Evolutionary conservation across 2,888 invertebrate genomes (phyloP), one percentile per base, ranked within the genome.

Genomic region (Itoplectis maculator): DNA sequence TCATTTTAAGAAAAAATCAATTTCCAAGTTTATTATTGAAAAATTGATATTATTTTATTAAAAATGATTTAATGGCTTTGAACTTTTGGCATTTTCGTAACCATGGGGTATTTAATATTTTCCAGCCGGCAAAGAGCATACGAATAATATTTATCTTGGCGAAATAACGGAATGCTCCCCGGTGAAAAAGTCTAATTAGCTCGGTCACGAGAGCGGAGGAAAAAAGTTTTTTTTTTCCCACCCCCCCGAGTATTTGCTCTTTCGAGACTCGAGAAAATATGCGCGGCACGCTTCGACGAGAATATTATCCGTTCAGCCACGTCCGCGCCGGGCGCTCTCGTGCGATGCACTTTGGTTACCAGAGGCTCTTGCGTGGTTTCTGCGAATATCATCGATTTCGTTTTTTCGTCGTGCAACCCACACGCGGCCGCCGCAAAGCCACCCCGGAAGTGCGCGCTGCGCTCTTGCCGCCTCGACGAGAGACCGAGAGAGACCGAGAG

Each of bases 341-440:
- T 56, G 40, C 18, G 18, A 59, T 66, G 75, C 45, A 76, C 18
- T 59, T 70, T 47, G 68, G 23, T 11, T n/a, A 54, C 65, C 20
- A 15, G 42, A 23, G 47, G 18, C 20, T 59, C 37, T 68, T 37
- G 56, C n/a, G 49, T 13, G 20, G 45, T 68, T 68, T 68, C 35
- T 59, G 15, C 37, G 59, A 59, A 76, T 76, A 76, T 76, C 15
- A 76, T 76, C 68, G 76, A 59, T 63, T n/a, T n/a, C n/a, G n/a
- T n/a, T 51, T 63, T 51, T 65, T 47, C 42, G 56, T 8, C n/a
- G 15, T n/a, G 4, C 11, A 3, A 42, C 63, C 29, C 51, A 18
- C 70, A 70, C 63, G 70, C 49, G 61, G 63, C 18, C 51, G 56
- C 6, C 63, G 56, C 6, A 42, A 51, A 70, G 42, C 42, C 5